Percentiles rank a stretch among this genome's conserved stretches.
These are phyloP conservation scores for Urocolius indicus DNA, from an alignment of 2,113 vertebrate genomes.

Conservation along the genomic window DNA sequence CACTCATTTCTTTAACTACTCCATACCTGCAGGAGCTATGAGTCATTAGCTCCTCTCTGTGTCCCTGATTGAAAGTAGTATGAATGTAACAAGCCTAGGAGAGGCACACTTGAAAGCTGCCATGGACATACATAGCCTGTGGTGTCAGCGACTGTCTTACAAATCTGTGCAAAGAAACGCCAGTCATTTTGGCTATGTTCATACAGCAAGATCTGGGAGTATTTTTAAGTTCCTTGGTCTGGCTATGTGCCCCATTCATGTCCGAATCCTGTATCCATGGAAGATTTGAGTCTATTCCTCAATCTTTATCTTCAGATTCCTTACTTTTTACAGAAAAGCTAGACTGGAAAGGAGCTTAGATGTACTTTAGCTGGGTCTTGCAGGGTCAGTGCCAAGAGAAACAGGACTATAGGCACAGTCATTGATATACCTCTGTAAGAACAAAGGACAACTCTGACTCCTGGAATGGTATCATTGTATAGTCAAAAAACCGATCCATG, in stretches of 20 bases:
- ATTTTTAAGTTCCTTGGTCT: background rate
- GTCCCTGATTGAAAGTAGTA: background rate
- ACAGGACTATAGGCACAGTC: background rate
- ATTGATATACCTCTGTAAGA: background rate
- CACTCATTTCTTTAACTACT: conserved; percentile 23
- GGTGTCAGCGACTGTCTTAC: background rate
- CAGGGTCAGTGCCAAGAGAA: background rate
- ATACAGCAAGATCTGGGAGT: background rate
- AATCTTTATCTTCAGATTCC: background rate
- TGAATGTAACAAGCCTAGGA: background rate
- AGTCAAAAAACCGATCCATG: background rate
- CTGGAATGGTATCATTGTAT: background rate
- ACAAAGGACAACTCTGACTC: background rate
- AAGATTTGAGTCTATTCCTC: background rate
- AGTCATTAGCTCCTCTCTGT: conserved; percentile 18
- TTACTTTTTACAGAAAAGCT: background rate
- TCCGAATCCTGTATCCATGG: background rate
- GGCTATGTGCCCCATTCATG: background rate
- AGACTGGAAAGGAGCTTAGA: background rate
- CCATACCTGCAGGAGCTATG: conserved; percentile 33
- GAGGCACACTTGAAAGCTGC: background rate
- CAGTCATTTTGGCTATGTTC: background rate
- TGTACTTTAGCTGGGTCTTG: background rate
- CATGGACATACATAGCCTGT: background rate
- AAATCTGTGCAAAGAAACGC: background rate